Base-by-base conservation (phyloP, 1,140 invertebrate genomes). In the Sesamia nonagrioides region DNA sequence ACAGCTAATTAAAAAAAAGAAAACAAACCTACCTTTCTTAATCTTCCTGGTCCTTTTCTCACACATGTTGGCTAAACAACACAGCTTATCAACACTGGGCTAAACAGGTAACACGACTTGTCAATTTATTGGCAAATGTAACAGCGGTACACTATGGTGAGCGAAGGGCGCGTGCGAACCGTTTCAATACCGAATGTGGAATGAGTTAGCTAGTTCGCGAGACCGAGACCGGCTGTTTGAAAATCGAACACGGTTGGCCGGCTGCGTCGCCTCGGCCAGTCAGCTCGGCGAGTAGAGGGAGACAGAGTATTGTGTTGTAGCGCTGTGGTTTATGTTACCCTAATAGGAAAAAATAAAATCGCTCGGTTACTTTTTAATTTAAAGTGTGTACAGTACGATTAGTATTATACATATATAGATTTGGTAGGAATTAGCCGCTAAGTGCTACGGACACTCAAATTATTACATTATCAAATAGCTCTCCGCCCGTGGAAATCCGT, bases 11-110 rank as follows among this genome's bases (percentile, higher is more conserved):
- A 33, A 33, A 27, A 69, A 18, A 69, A 2, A 1, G 8, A 33
- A 33, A n/a, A 0, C n/a, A 48, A 48, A 42, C 86, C 13, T 76
- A 93, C 92, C 92, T 91, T 86, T 93, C 77, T 89, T 92, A 45
- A 91, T 88, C 85, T 92, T 93, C 72, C 91, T 89, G 69, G 83
- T 91, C 71, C 90, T 89, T 84, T 92, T 93, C 75, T 93, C 90
- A 86, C 92, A 93, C 92, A 93, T 93, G 37, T 86, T 91, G 74
- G 79, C 77, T 76, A 63, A 85, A 61, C 77, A 84, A 80, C 89
- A 90, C 89, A 89, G 84, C 52, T 86, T 86, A 48, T 58, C 60
- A 79, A 45, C 87, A 89, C 89, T 86, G 79, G 80, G 18, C 27
- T 40, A n/a, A 48, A 50, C 45, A 50, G 45, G 15, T 77, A 84